Percentiles rank a stretch among this genome's conserved stretches.
phyloP scores from a whole-genome alignment of 1,140 invertebrate genomes.

The Diorhabda elongata region DNA sequence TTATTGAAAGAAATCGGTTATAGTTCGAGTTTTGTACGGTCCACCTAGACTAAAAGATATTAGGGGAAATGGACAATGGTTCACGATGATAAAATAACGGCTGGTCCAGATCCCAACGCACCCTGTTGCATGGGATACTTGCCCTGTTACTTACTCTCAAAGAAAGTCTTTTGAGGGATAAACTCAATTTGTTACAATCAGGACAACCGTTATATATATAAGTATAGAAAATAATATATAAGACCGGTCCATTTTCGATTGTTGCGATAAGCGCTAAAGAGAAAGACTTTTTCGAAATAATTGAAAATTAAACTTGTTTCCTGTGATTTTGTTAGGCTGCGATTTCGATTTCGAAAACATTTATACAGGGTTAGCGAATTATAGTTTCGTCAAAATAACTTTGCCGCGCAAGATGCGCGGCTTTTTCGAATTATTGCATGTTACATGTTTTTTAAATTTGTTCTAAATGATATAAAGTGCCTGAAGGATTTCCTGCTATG shows the following conservation, averaged over 20 bases:
- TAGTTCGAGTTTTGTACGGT: slow-evolving; percentile 13
- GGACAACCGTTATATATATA: not conserved
- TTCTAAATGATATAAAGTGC: too few species aligned
- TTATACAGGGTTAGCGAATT: too few species aligned
- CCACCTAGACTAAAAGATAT: slow-evolving; percentile 9
- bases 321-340: too few species aligned
- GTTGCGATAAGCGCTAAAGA: not conserved
- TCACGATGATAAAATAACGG: slow-evolving; percentile 15
- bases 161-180: slow-evolving; percentile 9
- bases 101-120: slow-evolving; percentile 14
- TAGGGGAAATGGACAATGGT: slow-evolving; percentile 17
- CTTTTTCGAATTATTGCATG: too few species aligned
- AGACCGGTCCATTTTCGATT: slow-evolving; percentile 1
- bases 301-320: too few species aligned
- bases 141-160: not conserved
- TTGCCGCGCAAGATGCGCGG: too few species aligned
- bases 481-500: too few species aligned
- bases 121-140: slow-evolving; percentile 6
- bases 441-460: too few species aligned
- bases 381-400: too few species aligned
- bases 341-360: too few species aligned
- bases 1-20: slow-evolving; percentile 21
- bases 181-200: slow-evolving; percentile 13
- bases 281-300: too few species aligned
- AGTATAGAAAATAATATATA: not conserved